Evolutionary conservation across 1,140 invertebrate genomes (phyloP), one percentile per base, ranked within the genome.

Genomic region (Aphaenogaster rudis): DNA sequence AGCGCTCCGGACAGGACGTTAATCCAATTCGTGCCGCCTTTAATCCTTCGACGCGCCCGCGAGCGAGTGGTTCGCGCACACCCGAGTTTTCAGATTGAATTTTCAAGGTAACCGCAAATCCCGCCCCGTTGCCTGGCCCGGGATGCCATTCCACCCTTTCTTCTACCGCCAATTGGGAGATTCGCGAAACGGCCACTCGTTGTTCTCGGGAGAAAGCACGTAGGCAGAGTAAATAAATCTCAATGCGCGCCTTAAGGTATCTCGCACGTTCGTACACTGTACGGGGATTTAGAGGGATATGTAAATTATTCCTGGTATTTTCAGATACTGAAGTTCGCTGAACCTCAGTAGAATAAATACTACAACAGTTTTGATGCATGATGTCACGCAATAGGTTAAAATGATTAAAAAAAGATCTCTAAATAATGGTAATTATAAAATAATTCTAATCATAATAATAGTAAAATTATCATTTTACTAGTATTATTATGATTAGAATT

Each of bases 61-160:
- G 36, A 45, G 74, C 61, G 61, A 15, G 11, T 21, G 85, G 77
- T 45, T 63, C 48, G 74, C 74, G 57, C 72, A 80, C 36, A 74
- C 71, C 90, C 80, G 88, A 91, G 90, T 89, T 91, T 91, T 87
- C 71, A 88, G 90, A 91, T 91, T 87, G 82, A 91, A 91, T 91
- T 91, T 89, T 77, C 90, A 82, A 89, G 87, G 84, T 86, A 66
- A 64, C 87, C 82, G 84, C 89, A 80, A 81, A 91, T 85, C 85
- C 81, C 72, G 42, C 33, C 52, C 39, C 61, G 80, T 17, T 80
- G 33, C 78, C 64, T 28, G 36, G 36, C 11, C 42, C 45, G 5
- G 66, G 42, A 50, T 28, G 33, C n/a, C 42, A 17, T 64, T 80
- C 71, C 87, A 52, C 79, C 78, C 86, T 45, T 89, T 54, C 67